Evolutionary conservation across 2,888 invertebrate genomes (phyloP).

Genomic region (Trissoscelio sp.): DNA sequence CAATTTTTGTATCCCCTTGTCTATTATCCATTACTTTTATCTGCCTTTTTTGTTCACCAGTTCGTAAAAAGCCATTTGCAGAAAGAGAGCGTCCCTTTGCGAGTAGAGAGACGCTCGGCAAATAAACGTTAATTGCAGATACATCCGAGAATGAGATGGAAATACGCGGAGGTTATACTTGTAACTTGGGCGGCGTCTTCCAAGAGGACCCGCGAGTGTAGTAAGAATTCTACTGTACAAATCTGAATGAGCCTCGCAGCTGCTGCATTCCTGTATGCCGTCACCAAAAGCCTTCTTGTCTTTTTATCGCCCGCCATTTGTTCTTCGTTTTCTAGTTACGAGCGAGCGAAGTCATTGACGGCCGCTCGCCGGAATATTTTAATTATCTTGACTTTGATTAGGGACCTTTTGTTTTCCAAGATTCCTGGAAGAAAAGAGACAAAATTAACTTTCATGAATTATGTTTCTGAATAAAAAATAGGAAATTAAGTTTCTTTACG

Average conservation of each 20-base stretch:
- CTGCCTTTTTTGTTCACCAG: neutral
- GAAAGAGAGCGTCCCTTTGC: slow-evolving; percentile 46
- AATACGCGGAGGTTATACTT: slow-evolving; percentile 78
- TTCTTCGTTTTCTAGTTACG: slow-evolving; percentile 46
- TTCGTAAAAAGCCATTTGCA: slow-evolving; percentile 51
- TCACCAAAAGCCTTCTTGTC: slow-evolving; percentile 75
- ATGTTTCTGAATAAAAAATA: no score
- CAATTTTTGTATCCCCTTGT: slow-evolving; percentile 1
- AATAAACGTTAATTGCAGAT: slow-evolving; percentile 70
- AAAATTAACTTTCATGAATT: no score
- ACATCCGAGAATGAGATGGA: slow-evolving; percentile 76
- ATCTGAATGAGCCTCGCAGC: slow-evolving; percentile 82
- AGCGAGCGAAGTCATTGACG: slow-evolving; percentile 46
- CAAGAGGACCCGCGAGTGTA: slow-evolving; percentile 70
- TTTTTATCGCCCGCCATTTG: slow-evolving; percentile 67
- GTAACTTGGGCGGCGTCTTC: slow-evolving; percentile 77
- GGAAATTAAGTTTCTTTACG: no score
- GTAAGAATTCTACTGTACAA: slow-evolving; percentile 81
- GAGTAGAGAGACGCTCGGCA: slow-evolving; percentile 58
- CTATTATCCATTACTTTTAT: slow-evolving; percentile 28
- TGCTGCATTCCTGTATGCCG: slow-evolving; percentile 81
- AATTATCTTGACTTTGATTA: slow-evolving; percentile 32
- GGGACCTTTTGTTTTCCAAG: no score
- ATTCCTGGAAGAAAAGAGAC: no score
- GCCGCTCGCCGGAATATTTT: slow-evolving; percentile 42